phyloP scores from a whole-genome alignment of 2,888 invertebrate species.

The Mantis religiosa region DNA sequence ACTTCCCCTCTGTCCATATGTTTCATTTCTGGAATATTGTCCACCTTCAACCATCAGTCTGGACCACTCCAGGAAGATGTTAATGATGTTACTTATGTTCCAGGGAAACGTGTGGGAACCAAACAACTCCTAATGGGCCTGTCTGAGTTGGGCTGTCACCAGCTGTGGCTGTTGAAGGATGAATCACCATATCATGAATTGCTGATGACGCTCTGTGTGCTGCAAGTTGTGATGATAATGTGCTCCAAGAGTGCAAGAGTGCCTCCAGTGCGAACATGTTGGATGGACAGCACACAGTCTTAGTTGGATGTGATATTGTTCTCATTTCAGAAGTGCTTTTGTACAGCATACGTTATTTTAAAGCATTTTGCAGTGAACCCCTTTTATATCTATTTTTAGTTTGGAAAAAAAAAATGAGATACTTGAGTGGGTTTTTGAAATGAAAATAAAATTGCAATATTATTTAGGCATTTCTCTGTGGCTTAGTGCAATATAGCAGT shows the following conservation, averaged over 20 bases:
- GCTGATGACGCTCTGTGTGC: background rate
- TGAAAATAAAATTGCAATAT: background rate
- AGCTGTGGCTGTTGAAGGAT: background rate
- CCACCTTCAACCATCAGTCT: too few relatives aligned
- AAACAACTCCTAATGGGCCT: slow-evolving; percentile 10
- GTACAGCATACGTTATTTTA: background rate
- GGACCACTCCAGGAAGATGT: background rate
- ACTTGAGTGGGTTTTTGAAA: background rate
- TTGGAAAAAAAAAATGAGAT: background rate
- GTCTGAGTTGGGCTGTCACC: background rate
- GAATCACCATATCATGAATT: slow-evolving; percentile 4
- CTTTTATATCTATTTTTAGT: slow-evolving; percentile 6
- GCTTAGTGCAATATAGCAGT: background rate
- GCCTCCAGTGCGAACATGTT: slow-evolving; percentile 18
- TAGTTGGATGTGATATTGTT: background rate
- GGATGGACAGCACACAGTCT: background rate
- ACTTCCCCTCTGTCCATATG: too few relatives aligned
- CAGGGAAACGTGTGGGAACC: background rate
- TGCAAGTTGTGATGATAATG: slow-evolving; percentile 6
- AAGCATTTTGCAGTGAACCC: background rate
- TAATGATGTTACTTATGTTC: background rate
- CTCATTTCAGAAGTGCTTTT: background rate
- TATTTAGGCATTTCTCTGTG: background rate
- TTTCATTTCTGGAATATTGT: too few relatives aligned
- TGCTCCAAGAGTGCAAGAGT: slow-evolving; percentile 11